Conservation (phyloP, 64 coral and sea anemone species). For the Porites australiensis region DNA sequence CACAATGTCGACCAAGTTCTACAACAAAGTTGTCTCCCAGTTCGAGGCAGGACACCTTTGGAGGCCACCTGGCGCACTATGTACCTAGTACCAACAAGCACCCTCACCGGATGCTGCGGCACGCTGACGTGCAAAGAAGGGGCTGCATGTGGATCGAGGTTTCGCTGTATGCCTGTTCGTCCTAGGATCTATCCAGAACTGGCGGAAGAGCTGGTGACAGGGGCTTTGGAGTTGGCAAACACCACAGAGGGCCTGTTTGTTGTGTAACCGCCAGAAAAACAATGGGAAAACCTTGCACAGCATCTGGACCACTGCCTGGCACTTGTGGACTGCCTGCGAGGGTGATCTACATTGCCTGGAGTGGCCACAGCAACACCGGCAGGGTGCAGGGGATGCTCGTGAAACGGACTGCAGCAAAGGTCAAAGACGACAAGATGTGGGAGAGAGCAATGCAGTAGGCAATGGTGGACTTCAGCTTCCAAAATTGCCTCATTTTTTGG, state of each 20-base stretch:
- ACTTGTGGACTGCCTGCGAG: background rate
- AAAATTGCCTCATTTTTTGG: constrained; percentile 35
- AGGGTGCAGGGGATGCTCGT: background rate
- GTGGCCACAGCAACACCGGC: background rate
- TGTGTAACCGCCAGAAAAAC: background rate
- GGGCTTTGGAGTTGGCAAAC: background rate
- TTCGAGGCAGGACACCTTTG: no score
- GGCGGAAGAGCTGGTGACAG: no score
- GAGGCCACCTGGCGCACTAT: background rate
- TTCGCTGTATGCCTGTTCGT: no score
- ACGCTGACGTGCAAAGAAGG: background rate
- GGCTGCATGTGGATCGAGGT: background rate
- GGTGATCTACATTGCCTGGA: background rate
- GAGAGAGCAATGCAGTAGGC: constrained; percentile 33
- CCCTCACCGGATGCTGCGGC: no score
- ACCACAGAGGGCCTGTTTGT: background rate
- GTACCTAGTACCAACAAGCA: no score
- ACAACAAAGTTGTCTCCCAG: no score
- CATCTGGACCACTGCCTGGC: background rate
- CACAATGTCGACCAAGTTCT: background rate
- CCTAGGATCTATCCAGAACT: background rate
- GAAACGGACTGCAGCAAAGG: background rate
- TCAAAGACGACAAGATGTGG: background rate
- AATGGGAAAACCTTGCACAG: background rate
- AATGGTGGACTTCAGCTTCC: constrained; percentile 35